These are phyloP conservation scores for Andrena hattorfiana DNA, from an alignment of 2,888 invertebrate species.

Conservation along the genomic window DNA sequence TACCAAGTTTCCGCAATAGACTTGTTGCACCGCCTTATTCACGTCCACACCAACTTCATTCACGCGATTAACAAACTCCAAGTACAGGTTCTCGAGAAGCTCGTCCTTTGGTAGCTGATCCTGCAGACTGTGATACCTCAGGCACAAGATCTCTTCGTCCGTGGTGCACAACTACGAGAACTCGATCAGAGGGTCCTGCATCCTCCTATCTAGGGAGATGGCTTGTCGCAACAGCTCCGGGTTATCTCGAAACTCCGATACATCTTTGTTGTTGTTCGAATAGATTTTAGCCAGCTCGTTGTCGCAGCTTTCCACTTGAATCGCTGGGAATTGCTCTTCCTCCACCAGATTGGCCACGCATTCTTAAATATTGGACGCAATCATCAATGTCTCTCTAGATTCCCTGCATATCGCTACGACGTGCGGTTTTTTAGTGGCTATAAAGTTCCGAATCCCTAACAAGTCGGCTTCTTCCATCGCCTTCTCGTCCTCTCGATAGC, in stretches of 20 bases:
- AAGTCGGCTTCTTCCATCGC: slow-evolving; percentile 89
- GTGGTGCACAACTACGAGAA: slow-evolving; percentile 98
- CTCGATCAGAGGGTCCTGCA: slow-evolving; percentile 98
- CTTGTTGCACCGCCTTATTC: slow-evolving; percentile 95
- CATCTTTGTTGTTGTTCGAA: slow-evolving; percentile 95
- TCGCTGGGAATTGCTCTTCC: slow-evolving; percentile 94
- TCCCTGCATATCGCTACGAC: slow-evolving; percentile 96
- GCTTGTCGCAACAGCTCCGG: slow-evolving; percentile 96
- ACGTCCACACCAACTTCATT: slow-evolving; percentile 99
- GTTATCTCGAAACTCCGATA: slow-evolving; percentile 96
- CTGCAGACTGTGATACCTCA: slow-evolving; percentile 95
- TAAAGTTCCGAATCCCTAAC: slow-evolving; percentile 91
- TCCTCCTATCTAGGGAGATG: slow-evolving; percentile 94
- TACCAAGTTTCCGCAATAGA: slow-evolving; percentile 94
- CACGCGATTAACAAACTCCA: slow-evolving; percentile 97
- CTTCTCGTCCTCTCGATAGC: slow-evolving; percentile 89
- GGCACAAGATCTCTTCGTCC: slow-evolving; percentile 98
- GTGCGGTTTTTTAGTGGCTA: slow-evolving; percentile 96
- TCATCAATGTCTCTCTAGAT: slow-evolving; percentile 93
- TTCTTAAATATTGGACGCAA: slow-evolving; percentile 92
- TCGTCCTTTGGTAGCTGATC: slow-evolving; percentile 94
- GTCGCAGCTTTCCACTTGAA: slow-evolving; percentile 96
- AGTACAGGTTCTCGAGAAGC: slow-evolving; percentile 92
- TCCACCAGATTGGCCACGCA: slow-evolving; percentile 91
- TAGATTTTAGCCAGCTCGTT: slow-evolving; percentile 97